Conservation (phyloP, 2,113 vertebrate genomes). For the Takifugu bimaculatus region DNA sequence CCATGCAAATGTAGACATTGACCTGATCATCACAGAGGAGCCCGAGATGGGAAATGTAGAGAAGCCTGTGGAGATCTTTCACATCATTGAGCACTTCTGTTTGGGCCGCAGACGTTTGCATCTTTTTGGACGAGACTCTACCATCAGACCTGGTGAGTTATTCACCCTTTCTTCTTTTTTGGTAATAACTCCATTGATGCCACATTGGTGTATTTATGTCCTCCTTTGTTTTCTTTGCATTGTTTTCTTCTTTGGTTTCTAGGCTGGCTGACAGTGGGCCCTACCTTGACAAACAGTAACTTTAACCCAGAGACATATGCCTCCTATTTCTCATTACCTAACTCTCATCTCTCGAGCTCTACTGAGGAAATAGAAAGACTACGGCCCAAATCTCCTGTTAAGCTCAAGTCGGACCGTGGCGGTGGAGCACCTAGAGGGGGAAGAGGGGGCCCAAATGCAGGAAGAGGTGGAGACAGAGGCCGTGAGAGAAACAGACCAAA, state of each 20-base stretch:
- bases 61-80: conserved; percentile 97
- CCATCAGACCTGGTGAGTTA: conserved; percentile 87
- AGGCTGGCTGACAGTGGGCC: conserved; percentile 98
- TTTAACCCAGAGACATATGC: conserved; percentile 90
- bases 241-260: not conserved
- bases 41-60: conserved; percentile 97
- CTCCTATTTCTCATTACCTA: conserved; percentile 82
- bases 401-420: conserved; percentile 87
- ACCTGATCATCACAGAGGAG: conserved; percentile 97
- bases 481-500: conserved; percentile 91
- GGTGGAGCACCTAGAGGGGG: conserved; percentile 88
- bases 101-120: conserved; percentile 90
- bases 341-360: conserved; percentile 88
- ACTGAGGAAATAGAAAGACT: conserved; percentile 97
- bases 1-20: conserved; percentile 97
- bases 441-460: conserved; percentile 83
- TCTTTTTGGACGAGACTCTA: conserved; percentile 94
- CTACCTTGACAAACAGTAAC: conserved; percentile 96
- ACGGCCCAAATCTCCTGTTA: conserved; percentile 91
- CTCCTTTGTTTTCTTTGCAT: not conserved
- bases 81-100: conserved; percentile 98
- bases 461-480: conserved; percentile 87
- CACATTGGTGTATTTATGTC: not conserved
- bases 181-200: not conserved
- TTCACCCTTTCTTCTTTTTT: not conserved